Evolutionary conservation across 2,888 invertebrate genomes (phyloP).

Genomic region (Stenolophus ochropezus): DNA sequence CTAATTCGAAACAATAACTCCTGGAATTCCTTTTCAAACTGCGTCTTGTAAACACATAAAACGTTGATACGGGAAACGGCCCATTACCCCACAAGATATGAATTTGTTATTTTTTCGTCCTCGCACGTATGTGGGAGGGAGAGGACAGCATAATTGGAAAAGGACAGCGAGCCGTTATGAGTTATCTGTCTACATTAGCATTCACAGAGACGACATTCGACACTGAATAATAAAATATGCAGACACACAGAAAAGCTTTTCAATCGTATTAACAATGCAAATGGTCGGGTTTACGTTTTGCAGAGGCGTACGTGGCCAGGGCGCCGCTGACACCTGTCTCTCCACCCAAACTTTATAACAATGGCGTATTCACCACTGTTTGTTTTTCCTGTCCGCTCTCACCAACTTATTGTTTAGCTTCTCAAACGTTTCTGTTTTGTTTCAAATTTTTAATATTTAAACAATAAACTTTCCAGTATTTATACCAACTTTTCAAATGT

Average conservation of each 20-base stretch:
- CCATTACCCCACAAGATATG: slow-evolving; percentile 43
- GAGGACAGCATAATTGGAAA: neutral
- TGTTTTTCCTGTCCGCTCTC: slow-evolving; percentile 10
- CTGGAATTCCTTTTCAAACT: slow-evolving; percentile 22
- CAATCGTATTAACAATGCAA: slow-evolving; percentile 58
- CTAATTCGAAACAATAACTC: slow-evolving; percentile 49
- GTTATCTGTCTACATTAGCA: slow-evolving; percentile 52
- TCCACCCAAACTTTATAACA: slow-evolving; percentile 11
- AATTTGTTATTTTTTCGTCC: slow-evolving; percentile 46
- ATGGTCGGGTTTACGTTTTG: slow-evolving; percentile 39
- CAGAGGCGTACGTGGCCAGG: neutral
- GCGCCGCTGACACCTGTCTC: slow-evolving; percentile 33
- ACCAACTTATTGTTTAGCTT: slow-evolving; percentile 16
- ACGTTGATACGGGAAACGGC: slow-evolving; percentile 14
- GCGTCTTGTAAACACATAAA: slow-evolving; percentile 52
- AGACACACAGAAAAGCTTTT: slow-evolving; percentile 56
- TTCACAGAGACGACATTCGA: slow-evolving; percentile 43
- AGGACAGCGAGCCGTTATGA: neutral
- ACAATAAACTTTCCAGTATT: neutral
- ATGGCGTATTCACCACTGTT: slow-evolving; percentile 12
- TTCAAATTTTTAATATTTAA: slow-evolving; percentile 30
- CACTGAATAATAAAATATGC: slow-evolving; percentile 58
- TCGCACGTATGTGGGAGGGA: neutral
- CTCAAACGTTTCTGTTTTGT: slow-evolving; percentile 7
- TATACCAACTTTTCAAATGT: neutral